Conservation (phyloP, 2,888 invertebrate species). For the Heteromurus nitidus region DNA sequence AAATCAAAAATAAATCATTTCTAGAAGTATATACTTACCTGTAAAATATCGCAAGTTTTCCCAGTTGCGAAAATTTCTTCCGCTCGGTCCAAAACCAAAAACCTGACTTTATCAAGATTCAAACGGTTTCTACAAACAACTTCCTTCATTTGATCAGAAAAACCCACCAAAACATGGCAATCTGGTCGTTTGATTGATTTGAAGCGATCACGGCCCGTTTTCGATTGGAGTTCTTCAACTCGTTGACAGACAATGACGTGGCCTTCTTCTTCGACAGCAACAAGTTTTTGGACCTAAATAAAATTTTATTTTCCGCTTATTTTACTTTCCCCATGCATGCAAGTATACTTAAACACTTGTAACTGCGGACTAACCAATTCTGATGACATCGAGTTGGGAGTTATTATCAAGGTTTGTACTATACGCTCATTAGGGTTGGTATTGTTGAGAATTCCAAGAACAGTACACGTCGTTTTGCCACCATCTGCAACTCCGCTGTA, state of each 20-base stretch:
- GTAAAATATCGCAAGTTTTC: neutral
- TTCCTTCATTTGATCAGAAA: neutral
- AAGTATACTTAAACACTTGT: neutral
- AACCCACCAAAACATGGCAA: slow-evolving; percentile 31
- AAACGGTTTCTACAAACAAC: neutral
- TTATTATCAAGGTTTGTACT: slow-evolving; percentile 28
- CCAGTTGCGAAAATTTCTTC: slow-evolving; percentile 28
- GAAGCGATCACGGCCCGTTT: neutral
- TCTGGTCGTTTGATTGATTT: neutral
- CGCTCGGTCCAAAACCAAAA: slow-evolving; percentile 15
- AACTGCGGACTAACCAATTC: slow-evolving; percentile 17
- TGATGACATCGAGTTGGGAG: slow-evolving; percentile 12
- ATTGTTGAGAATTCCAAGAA: slow-evolving; percentile 17
- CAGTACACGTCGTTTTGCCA: slow-evolving; percentile 41
- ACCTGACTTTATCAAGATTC: neutral
- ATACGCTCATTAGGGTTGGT: neutral
- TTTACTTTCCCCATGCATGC: neutral
- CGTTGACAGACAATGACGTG: neutral
- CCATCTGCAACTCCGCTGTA: slow-evolving; percentile 37
- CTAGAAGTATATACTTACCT: neutral
- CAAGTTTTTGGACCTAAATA: slow-evolving; percentile 35
- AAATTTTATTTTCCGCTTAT: neutral
- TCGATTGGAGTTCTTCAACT: neutral
- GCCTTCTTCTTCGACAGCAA: neutral
- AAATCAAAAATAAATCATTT: neutral